These are phyloP conservation scores for Monodelphis domestica DNA, from an alignment of 2,797 vertebrate genomes.

Conservation along the genomic window DNA sequence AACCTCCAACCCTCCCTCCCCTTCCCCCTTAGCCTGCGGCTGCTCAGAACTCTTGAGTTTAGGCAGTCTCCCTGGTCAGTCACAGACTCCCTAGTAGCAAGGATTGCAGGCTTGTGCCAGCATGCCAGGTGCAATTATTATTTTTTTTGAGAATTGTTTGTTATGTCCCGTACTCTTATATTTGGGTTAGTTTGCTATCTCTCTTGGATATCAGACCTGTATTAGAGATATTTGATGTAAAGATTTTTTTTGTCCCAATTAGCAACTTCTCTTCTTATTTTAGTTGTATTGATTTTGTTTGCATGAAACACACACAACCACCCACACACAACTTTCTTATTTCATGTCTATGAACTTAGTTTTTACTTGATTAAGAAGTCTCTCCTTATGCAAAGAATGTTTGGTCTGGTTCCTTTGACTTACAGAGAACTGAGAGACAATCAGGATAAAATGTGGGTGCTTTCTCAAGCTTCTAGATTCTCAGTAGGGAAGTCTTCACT, in stretches of 20 bases:
- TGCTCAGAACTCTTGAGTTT: background rate
- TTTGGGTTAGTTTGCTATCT: background rate
- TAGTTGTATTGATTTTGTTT: background rate
- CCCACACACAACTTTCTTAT: background rate
- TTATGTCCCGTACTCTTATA: background rate
- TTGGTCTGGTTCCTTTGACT: background rate
- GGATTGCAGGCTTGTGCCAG: background rate
- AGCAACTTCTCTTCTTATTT: background rate
- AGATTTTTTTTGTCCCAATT: background rate
- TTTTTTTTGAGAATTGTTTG: background rate
- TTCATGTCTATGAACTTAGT: background rate
- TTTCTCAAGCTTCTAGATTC: background rate
- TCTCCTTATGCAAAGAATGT: background rate
- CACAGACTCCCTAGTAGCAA: background rate
- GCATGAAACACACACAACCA: background rate
- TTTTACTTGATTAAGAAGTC: background rate
- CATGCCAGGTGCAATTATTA: background rate
- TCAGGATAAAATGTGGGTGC: background rate
- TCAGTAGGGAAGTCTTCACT: background rate
- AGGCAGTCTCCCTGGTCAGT: background rate
- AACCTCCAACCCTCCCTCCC: background rate
- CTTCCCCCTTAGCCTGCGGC: background rate
- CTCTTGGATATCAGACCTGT: background rate
- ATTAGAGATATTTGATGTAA: background rate
- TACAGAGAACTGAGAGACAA: background rate